Base-by-base conservation (phyloP, 2,888 invertebrate species). In the Dryadula phaetusa region DNA sequence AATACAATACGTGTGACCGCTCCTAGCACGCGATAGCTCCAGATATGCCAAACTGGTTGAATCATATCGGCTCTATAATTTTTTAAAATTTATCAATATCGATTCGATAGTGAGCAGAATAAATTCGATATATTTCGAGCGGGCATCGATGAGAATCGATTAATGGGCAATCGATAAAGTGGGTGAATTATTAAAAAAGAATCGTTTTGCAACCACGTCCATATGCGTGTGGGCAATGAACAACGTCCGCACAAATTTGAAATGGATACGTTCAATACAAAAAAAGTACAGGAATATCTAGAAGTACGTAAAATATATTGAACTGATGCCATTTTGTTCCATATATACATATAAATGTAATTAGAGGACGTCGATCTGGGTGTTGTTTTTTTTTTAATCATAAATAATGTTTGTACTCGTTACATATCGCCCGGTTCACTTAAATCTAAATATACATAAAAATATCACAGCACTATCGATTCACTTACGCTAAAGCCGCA, bases 391-490 rank as follows among this genome's bases (percentile, higher is more conserved):
- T n/a, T n/a, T n/a, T n/a, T 34, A 66, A 69, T 75, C 80, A 83
- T 84, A 81, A 82, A 83, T 85, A 82, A 84, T 85, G 83, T 84
- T 87, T 90, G 90, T 91, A 91, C 90, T 88, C 86, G 84, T 85
- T 82, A 78, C 85, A 78, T 85, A 85, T 85, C 85, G 79, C 84
- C 82, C 83, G 77, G 82, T 85, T 85, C 79, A 69, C 89, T 89
- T 89, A 90, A 77, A 78, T 79, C 86, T 90, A 90, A 86, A 88
- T 90, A 88, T 92, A 92, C 89, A 92, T 90, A 89, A 92, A 90
- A 92, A 92, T 92, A 92, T 92, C 92, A 92, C 92, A 92, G 92
- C 92, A 92, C 91, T 87, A 92, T 92, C 92, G 91, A 91, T 92
- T 90, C 90, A 83, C 92, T 92, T 92, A 92, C 85, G 79, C 92